A percentile compares a stretch with the other conserved stretches of the same genome.
These are phyloP conservation scores for Sympetrum striolatum DNA, from an alignment of 2,888 invertebrate genomes.

Conservation along the genomic window DNA sequence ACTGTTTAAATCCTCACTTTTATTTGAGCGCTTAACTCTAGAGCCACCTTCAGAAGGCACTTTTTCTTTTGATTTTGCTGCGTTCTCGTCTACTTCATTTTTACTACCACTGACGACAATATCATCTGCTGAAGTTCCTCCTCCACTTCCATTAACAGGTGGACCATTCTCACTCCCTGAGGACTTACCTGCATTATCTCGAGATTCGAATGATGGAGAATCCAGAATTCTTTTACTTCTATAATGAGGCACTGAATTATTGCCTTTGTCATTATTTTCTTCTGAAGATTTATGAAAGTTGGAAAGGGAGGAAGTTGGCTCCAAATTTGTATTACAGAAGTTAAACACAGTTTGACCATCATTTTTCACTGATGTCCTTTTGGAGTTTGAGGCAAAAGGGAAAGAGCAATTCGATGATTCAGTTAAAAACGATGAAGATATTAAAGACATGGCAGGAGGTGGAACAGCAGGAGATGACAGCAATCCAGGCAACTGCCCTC, in stretches of 20 bases:
- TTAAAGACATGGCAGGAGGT: slow-evolving; percentile 10
- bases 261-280: neutral
- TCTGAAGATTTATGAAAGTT: neutral
- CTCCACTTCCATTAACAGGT: neutral
- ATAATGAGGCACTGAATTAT: neutral
- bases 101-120: neutral
- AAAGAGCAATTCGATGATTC: slow-evolving; percentile 31
- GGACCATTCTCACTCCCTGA: neutral
- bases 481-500: slow-evolving; percentile 59
- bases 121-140: too few species aligned
- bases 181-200: neutral
- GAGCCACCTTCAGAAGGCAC: neutral
- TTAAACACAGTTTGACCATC: neutral
- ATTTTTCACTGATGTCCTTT: neutral
- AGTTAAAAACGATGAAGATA: neutral
- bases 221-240: slow-evolving; percentile 16
- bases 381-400: neutral
- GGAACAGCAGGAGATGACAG: neutral
- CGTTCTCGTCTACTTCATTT: neutral
- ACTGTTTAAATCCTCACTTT: neutral
- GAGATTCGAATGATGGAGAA: neutral
- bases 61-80: neutral
- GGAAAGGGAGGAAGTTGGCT: neutral
- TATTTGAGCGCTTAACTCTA: neutral
- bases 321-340: slow-evolving; percentile 3